Percentiles rank a stretch among this genome's conserved stretches.
These are phyloP conservation scores for Agonopterix alstromeriana DNA, from an alignment of 2,888 invertebrate genomes.

Conservation along the genomic window DNA sequence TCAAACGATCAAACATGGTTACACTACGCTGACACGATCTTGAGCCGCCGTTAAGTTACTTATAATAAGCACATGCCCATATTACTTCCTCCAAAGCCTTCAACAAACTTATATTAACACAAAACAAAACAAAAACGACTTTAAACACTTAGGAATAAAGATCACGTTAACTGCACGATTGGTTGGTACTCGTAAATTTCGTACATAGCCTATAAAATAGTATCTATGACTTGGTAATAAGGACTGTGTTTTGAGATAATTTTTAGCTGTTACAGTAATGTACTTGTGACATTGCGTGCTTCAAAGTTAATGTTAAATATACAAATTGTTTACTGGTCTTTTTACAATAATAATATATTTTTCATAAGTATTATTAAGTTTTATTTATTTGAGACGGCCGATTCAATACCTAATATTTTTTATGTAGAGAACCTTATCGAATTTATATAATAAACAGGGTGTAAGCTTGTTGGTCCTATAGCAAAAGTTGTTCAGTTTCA, in stretches of 20 bases:
- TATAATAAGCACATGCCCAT: constrained; percentile 52
- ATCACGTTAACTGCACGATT: too few relatives aligned
- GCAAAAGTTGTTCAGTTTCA: too few relatives aligned
- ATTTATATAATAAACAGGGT: too few relatives aligned
- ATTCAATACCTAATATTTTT: too few relatives aligned
- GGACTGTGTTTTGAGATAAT: constrained; percentile 2
- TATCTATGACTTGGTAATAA: constrained; percentile 11
- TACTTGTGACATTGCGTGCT: constrained; percentile 23
- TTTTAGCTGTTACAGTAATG: constrained; percentile 12
- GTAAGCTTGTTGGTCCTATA: too few relatives aligned
- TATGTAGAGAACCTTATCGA: too few relatives aligned
- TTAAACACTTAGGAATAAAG: background rate
- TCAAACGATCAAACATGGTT: constrained; percentile 17
- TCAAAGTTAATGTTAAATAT: constrained; percentile 6
- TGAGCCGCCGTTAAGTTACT: constrained; percentile 44
- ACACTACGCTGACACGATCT: constrained; percentile 30
- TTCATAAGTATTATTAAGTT: too few relatives aligned
- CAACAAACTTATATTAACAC: constrained; percentile 10
- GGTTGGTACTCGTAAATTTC: too few relatives aligned
- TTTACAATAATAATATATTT: too few relatives aligned
- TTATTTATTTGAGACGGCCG: too few relatives aligned
- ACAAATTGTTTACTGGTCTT: too few relatives aligned
- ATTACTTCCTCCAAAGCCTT: constrained; percentile 48
- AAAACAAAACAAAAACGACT: background rate
- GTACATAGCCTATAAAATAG: background rate